Evolutionary conservation across 2,797 vertebrate species (phyloP).

Genomic region (Phrynocephalus forsythii): DNA sequence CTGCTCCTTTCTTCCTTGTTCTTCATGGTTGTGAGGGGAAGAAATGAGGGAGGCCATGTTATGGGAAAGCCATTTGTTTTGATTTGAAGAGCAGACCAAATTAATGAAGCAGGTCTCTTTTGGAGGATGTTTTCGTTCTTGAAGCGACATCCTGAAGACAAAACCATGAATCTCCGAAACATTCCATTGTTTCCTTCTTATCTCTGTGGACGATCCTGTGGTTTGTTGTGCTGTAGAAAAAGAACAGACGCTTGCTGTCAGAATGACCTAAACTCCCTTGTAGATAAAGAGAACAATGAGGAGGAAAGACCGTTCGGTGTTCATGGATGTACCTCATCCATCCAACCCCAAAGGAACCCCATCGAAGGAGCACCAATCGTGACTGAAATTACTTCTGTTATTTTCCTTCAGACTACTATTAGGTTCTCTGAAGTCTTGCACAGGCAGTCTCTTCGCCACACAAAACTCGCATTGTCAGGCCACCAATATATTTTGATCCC

Average conservation of each 20-base stretch:
- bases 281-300: conserved; percentile 9
- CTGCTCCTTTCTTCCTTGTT: background rate
- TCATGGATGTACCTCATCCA: background rate
- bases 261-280: conserved; percentile 21
- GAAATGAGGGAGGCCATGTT: background rate
- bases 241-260: conserved; percentile 9
- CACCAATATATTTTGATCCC: no score
- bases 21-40: background rate
- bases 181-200: conserved; percentile 1
- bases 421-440: background rate
- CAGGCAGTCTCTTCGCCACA: background rate
- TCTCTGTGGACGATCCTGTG: background rate
- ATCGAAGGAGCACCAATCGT: background rate
- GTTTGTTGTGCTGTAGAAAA: background rate
- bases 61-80: background rate
- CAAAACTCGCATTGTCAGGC: no score
- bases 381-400: background rate
- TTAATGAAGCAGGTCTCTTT: background rate
- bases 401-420: background rate
- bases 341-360: background rate
- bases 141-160: background rate
- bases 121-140: background rate
- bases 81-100: background rate
- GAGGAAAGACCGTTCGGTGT: background rate
- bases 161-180: background rate